Percentiles rank a stretch among this genome's conserved stretches.
phyloP scores from a whole-genome alignment of 2,888 invertebrate species.

The Drosophila flavopinicola region DNA sequence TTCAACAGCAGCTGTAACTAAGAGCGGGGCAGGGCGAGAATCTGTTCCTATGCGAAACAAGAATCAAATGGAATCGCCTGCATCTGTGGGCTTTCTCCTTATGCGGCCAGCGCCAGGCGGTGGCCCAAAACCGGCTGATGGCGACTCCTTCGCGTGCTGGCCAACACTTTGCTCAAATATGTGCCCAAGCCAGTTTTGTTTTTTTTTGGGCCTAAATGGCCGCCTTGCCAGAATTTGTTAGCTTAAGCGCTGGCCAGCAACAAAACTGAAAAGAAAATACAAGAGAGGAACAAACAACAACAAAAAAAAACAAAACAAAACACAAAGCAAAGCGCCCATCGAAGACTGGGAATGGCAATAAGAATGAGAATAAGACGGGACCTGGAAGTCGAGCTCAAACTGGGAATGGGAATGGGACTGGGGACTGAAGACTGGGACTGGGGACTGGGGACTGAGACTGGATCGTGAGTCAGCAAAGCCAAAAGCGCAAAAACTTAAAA shows the following conservation, averaged over 20 bases:
- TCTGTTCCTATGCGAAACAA: slow-evolving; percentile 45
- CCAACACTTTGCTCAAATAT: slow-evolving; percentile 78
- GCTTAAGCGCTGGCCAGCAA: slow-evolving; percentile 47
- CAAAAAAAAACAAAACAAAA: slow-evolving; percentile 24
- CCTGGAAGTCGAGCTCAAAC: slow-evolving; percentile 49
- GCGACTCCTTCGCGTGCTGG: slow-evolving; percentile 64
- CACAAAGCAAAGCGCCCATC: slow-evolving; percentile 73
- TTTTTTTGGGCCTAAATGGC: slow-evolving; percentile 57
- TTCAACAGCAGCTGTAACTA: slow-evolving; percentile 26
- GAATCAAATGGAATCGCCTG: slow-evolving; percentile 43
- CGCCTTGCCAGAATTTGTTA: slow-evolving; percentile 77
- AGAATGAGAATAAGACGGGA: slow-evolving; percentile 55
- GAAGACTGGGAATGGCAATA: slow-evolving; percentile 51
- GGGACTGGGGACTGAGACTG: slow-evolving; percentile 33
- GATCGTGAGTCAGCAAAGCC: slow-evolving; percentile 76
- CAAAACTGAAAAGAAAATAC: slow-evolving; percentile 26
- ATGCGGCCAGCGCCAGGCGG: slow-evolving; percentile 53
- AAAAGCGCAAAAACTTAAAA: slow-evolving; percentile 65
- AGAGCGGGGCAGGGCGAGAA: slow-evolving; percentile 33
- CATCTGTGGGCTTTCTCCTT: slow-evolving; percentile 66
- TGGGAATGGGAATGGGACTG: slow-evolving; percentile 19
- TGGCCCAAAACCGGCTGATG: slow-evolving; percentile 53
- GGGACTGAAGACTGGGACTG: slow-evolving; percentile 15
- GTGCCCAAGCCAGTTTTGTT: slow-evolving; percentile 73
- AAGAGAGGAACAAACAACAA: slow-evolving; percentile 35